phyloP scores from a whole-genome alignment of 2,888 invertebrate species.

The Drosophila incognita region DNA sequence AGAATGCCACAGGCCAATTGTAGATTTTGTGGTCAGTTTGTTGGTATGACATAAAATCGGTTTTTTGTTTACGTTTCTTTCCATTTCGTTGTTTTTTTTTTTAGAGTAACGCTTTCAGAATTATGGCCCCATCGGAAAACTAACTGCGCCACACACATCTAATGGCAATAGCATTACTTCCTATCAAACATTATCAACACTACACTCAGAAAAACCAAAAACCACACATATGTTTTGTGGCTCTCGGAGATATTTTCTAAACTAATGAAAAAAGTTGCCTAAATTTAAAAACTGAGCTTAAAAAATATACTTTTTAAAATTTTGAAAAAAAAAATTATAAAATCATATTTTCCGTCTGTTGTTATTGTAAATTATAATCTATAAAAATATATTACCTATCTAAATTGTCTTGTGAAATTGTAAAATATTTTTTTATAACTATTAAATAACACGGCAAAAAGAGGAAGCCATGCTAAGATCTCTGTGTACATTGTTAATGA shows the following conservation, averaged over 20 bases:
- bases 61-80: slow-evolving; percentile 20
- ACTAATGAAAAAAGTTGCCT: not conserved
- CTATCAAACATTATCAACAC: slow-evolving; percentile 14
- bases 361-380: not conserved
- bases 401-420: not conserved
- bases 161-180: slow-evolving; percentile 34
- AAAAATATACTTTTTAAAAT: not conserved
- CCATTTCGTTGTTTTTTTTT: not conserved
- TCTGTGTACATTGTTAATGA: not conserved
- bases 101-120: slow-evolving; percentile 22
- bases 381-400: not conserved
- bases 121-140: slow-evolving; percentile 31
- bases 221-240: not conserved
- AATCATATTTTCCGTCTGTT: not conserved
- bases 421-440: not conserved
- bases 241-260: not conserved
- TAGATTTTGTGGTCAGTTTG: slow-evolving; percentile 38
- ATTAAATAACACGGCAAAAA: not conserved
- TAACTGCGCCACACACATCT: slow-evolving; percentile 38
- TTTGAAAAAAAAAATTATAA: accelerated
- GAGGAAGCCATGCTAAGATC: not conserved
- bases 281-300: not conserved
- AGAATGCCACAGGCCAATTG: slow-evolving; percentile 26
- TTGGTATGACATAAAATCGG: slow-evolving; percentile 50
- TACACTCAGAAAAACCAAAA: not conserved